Percentiles rank a stretch among this genome's conserved stretches.
phyloP scores from a whole-genome alignment of 2,888 invertebrate species.

The Ophion ellenae region DNA sequence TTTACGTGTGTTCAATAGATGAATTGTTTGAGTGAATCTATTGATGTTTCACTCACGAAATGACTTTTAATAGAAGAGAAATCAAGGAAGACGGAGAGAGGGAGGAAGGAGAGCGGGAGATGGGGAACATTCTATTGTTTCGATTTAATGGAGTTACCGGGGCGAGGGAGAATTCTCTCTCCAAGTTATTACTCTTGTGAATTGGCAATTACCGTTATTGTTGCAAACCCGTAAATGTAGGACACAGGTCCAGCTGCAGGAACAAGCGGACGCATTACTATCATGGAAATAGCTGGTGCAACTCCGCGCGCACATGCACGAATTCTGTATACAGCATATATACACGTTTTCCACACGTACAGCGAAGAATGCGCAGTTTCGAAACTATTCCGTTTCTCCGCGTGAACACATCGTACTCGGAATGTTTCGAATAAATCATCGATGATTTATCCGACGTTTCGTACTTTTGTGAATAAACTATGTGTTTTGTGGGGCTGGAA shows the following conservation, averaged over 20 bases:
- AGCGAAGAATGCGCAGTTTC: conserved; percentile 45
- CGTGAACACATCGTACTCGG: conserved; percentile 18
- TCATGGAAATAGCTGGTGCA: conserved; percentile 67
- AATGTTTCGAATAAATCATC: conserved; percentile 16
- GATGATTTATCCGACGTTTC: background rate
- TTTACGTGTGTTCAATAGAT: conserved; percentile 13
- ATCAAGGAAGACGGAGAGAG: conserved; percentile 48
- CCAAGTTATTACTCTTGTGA: conserved; percentile 77
- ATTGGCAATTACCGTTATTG: conserved; percentile 80
- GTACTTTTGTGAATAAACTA: background rate
- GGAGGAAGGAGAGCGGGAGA: conserved; percentile 44
- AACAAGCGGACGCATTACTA: conserved; percentile 71
- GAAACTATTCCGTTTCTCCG: conserved; percentile 60
- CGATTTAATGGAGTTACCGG: conserved; percentile 69
- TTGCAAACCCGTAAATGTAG: conserved; percentile 75
- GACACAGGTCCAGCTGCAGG: conserved; percentile 74
- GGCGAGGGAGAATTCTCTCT: conserved; percentile 56
- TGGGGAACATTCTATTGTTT: conserved; percentile 67
- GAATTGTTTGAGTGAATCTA: conserved; percentile 20
- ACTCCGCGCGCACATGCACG: conserved; percentile 38
- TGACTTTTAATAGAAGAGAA: conserved; percentile 58
- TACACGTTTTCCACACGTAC: background rate
- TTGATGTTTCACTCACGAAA: conserved; percentile 39
- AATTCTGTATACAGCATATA: background rate
- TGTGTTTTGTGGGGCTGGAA: background rate